Conservation (phyloP, 2,888 invertebrate genomes). For the Pachycephus smyrnensis region DNA sequence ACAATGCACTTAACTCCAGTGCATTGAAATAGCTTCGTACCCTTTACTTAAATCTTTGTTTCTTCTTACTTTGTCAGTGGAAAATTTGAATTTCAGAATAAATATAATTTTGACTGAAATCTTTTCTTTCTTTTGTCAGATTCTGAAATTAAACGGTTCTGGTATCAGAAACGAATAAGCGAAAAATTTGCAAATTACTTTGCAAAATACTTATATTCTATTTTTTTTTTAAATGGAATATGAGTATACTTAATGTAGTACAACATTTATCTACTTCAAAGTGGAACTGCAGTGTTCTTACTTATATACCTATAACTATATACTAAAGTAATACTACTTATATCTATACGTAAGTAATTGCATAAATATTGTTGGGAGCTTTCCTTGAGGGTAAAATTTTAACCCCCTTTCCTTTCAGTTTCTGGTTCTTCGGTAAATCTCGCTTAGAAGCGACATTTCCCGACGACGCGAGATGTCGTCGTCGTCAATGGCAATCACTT, state of each 20-base stretch:
- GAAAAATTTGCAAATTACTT: background rate
- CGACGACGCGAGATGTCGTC: background rate
- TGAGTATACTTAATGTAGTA: background rate
- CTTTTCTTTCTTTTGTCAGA: background rate
- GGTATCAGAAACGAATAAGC: background rate
- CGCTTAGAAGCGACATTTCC: background rate
- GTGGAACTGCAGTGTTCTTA: too few relatives aligned
- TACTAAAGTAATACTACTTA: too few relatives aligned
- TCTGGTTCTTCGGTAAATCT: too few relatives aligned
- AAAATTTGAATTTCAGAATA: background rate
- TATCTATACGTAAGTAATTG: too few relatives aligned
- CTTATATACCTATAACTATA: too few relatives aligned
- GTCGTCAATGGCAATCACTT: background rate
- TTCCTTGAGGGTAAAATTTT: too few relatives aligned
- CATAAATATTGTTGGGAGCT: too few relatives aligned
- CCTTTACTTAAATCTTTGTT: background rate
- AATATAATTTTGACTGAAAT: background rate
- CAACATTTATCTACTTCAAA: too few relatives aligned
- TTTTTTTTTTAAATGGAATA: background rate
- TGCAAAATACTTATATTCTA: too few relatives aligned
- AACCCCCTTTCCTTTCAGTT: too few relatives aligned
- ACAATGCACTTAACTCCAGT: background rate
- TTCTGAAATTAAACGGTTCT: background rate
- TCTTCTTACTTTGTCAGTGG: background rate
- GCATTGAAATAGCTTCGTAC: background rate